Evolutionary conservation across 2,888 invertebrate species (phyloP).

Genomic region (Emmelina monodactyla): DNA sequence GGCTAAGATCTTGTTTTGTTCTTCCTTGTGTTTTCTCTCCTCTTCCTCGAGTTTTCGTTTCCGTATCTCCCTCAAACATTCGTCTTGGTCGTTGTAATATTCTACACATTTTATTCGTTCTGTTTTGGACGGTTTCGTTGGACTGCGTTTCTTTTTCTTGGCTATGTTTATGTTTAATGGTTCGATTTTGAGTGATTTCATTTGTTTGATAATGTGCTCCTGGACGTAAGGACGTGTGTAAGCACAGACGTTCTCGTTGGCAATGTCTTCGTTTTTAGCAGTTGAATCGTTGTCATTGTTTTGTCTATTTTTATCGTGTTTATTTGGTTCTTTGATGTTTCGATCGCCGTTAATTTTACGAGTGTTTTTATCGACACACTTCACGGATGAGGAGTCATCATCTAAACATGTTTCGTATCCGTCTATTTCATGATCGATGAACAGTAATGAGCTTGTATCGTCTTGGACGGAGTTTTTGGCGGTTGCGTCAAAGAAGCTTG

Average conservation of each 20-base stretch:
- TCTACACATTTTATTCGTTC: slow-evolving; percentile 53
- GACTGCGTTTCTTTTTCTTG: slow-evolving; percentile 38
- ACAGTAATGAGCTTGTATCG: slow-evolving; percentile 43
- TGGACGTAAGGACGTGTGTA: slow-evolving; percentile 45
- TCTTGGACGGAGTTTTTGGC: slow-evolving; percentile 46
- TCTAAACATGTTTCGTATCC: slow-evolving; percentile 71
- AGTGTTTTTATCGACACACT: slow-evolving; percentile 37
- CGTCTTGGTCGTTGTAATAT: slow-evolving; percentile 71
- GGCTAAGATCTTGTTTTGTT: slow-evolving; percentile 40
- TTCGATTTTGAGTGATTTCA: slow-evolving; percentile 55
- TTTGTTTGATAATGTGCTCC: slow-evolving; percentile 58
- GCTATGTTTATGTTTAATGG: slow-evolving; percentile 46
- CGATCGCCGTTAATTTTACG: slow-evolving; percentile 46
- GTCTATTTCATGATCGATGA: slow-evolving; percentile 59
- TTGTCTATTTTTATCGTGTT: slow-evolving; percentile 44
- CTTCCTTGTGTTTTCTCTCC: slow-evolving; percentile 38
- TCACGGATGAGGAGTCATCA: slow-evolving; percentile 58
- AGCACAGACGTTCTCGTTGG: slow-evolving; percentile 34
- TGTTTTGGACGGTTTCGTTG: slow-evolving; percentile 45
- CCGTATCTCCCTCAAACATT: slow-evolving; percentile 63
- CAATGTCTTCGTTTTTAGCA: slow-evolving; percentile 31
- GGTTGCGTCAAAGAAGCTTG: slow-evolving; percentile 35
- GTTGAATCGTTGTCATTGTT: slow-evolving; percentile 43
- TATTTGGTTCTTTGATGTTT: slow-evolving; percentile 48
- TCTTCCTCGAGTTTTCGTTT: slow-evolving; percentile 45